These are phyloP conservation scores for Sinelater perroti DNA, from an alignment of 2,888 invertebrate genomes.

Conservation along the genomic window DNA sequence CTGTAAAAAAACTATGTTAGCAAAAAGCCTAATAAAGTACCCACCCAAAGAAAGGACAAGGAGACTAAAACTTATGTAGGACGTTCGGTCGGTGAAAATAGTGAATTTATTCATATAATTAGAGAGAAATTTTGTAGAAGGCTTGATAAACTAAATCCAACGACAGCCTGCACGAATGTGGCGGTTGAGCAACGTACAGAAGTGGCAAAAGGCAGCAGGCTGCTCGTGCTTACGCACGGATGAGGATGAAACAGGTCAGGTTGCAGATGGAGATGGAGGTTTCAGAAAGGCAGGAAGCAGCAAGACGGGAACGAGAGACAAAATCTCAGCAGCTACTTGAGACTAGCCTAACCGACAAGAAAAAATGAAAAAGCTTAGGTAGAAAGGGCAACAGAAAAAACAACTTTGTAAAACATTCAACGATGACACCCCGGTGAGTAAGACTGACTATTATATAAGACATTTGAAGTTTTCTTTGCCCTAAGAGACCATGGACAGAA, in stretches of 20 bases:
- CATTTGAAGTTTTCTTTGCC: conserved; percentile 61
- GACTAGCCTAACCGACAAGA: too few species aligned
- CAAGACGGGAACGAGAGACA: conserved; percentile 81
- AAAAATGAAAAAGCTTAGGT: too few species aligned
- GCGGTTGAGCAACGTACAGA: conserved; percentile 81
- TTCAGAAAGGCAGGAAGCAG: conserved; percentile 83
- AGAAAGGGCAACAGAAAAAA: too few species aligned
- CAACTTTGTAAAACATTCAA: conserved; percentile 99
- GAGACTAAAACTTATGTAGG: too few species aligned
- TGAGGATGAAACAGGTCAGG: conserved; percentile 73
- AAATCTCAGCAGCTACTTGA: conserved; percentile 87
- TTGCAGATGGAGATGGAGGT: conserved; percentile 78
- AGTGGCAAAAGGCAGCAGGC: conserved; percentile 76
- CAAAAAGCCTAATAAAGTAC: too few species aligned
- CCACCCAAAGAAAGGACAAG: too few species aligned
- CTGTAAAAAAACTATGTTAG: too few species aligned
- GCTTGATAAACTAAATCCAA: conserved; percentile 73
- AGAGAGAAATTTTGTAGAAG: conserved; percentile 85
- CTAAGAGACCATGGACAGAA: conserved; percentile 48
- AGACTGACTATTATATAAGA: conserved; percentile 93
- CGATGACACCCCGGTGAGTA: conserved; percentile 96
- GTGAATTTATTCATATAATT: conserved; percentile 78
- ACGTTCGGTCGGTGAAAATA: conserved; percentile 70
- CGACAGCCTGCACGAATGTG: conserved; percentile 69
- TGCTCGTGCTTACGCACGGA: conserved; percentile 77